Percentiles rank a stretch among this genome's conserved stretches.
These are phyloP conservation scores for Cydia amplana DNA, from an alignment of 1,140 invertebrate genomes.

Conservation along the genomic window DNA sequence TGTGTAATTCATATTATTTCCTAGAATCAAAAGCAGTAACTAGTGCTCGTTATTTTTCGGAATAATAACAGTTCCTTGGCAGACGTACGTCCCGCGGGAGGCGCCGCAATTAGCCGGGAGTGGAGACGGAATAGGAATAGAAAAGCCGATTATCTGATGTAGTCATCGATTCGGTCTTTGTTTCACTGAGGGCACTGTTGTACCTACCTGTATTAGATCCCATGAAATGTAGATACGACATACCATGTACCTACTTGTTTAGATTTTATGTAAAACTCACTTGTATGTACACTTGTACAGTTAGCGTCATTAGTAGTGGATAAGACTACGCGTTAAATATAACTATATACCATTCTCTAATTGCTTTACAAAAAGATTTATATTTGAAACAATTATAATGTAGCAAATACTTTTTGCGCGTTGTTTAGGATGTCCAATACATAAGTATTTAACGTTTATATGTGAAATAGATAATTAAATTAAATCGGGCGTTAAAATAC, in stretches of 20 bases:
- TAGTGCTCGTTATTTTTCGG: not conserved
- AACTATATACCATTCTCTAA: no score
- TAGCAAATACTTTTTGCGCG: no score
- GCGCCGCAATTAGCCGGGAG: conserved; percentile 48
- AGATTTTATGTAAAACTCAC: no score
- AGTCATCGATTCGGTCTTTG: conserved; percentile 31
- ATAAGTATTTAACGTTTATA: not conserved
- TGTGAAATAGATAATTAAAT: not conserved
- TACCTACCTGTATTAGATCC: conserved; percentile 26
- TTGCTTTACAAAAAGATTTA: no score
- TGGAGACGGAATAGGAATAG: conserved; percentile 43
- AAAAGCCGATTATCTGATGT: conserved; percentile 53
- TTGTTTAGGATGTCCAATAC: no score
- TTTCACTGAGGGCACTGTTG: conserved; percentile 14
- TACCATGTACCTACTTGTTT: not conserved
- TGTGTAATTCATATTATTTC: not conserved
- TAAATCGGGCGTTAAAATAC: not conserved
- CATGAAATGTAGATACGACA: not conserved
- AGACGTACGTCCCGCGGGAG: conserved; percentile 21
- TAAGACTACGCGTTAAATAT: no score
- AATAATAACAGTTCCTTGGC: conserved; percentile 3
- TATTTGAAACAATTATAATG: no score
- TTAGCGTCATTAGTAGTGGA: no score
- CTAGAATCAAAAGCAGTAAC: not conserved
- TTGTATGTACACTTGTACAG: no score